Percentiles rank a stretch among this genome's conserved stretches.
These are phyloP conservation scores for Gouania willdenowi DNA, from an alignment of 2,797 vertebrate genomes.

Conservation along the genomic window DNA sequence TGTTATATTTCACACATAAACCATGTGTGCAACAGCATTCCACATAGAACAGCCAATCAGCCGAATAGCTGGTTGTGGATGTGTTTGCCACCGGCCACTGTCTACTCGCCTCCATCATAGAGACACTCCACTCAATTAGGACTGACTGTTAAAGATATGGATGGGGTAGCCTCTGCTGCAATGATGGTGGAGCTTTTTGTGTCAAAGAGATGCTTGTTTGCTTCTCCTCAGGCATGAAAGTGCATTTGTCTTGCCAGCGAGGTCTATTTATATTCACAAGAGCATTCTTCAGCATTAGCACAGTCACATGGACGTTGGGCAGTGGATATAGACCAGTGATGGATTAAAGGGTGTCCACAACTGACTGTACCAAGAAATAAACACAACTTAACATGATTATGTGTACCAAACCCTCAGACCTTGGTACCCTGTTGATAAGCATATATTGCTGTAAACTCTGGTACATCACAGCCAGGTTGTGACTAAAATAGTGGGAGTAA, in stretches of 20 bases:
- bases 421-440: not conserved
- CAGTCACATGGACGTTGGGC: conserved; percentile 50
- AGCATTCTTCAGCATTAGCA: conserved; percentile 68
- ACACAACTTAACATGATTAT: conserved; percentile 6
- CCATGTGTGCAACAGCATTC: conserved; percentile 35
- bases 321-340: conserved; percentile 35
- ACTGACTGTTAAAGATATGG: conserved; percentile 38
- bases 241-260: conserved; percentile 64
- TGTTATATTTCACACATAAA: conserved; percentile 49
- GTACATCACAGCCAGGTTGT: conserved; percentile 14
- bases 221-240: conserved; percentile 66
- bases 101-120: conserved; percentile 8
- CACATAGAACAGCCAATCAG: conserved; percentile 30
- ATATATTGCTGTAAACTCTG: conserved; percentile 15
- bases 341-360: conserved; percentile 21
- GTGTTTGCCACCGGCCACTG: conserved; percentile 20
- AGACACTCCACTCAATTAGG: conserved; percentile 24
- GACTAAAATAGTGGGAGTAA: conserved; percentile 12
- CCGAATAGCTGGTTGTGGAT: conserved; percentile 11
- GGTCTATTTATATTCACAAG: conserved; percentile 74
- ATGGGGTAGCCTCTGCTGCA: conserved; percentile 42
- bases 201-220: conserved; percentile 68
- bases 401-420: not conserved
- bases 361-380: too few species aligned
- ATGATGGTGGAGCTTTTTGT: conserved; percentile 58